A percentile compares a stretch with the other conserved stretches of the same genome.
Conservation (phyloP, 2,113 vertebrate genomes). For the Anolis carolinensis region DNA sequence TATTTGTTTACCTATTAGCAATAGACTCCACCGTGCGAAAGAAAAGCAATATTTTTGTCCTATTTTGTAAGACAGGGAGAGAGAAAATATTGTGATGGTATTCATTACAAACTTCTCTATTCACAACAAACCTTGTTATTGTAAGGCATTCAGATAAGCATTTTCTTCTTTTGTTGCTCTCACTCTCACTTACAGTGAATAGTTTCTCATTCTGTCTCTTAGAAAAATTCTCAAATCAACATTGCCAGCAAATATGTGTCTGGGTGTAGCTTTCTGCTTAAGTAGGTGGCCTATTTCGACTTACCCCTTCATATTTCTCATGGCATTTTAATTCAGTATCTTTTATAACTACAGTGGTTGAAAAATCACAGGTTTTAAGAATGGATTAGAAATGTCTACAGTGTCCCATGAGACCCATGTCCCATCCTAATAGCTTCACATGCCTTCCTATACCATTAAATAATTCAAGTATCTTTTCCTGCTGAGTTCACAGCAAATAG, state of each 20-base stretch:
- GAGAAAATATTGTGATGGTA: not conserved
- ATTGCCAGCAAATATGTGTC: not conserved
- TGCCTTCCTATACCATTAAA: slow-evolving; percentile 50
- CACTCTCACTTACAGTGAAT: not conserved
- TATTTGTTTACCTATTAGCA: not conserved
- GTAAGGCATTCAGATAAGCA: not conserved
- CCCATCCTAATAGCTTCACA: slow-evolving; percentile 57
- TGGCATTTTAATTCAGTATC: not conserved
- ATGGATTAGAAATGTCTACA: slow-evolving; percentile 16
- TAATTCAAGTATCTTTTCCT: slow-evolving; percentile 61
- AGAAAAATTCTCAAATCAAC: not conserved
- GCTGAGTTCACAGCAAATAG: slow-evolving; percentile 39
- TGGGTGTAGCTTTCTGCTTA: rapidly evolving
- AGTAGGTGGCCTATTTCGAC: not conserved
- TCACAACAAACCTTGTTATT: not conserved
- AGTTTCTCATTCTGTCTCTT: not conserved
- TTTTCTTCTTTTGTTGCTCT: not conserved
- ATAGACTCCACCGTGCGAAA: not conserved
- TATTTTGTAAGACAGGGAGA: not conserved
- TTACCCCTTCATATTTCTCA: not conserved
- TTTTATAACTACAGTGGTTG: not conserved
- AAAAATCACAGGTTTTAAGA: not conserved
- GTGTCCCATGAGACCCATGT: not conserved
- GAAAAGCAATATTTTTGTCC: not conserved
- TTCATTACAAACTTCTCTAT: not conserved